Conservation (phyloP, 2,888 invertebrate species). For the Hyppa rectilinea region DNA sequence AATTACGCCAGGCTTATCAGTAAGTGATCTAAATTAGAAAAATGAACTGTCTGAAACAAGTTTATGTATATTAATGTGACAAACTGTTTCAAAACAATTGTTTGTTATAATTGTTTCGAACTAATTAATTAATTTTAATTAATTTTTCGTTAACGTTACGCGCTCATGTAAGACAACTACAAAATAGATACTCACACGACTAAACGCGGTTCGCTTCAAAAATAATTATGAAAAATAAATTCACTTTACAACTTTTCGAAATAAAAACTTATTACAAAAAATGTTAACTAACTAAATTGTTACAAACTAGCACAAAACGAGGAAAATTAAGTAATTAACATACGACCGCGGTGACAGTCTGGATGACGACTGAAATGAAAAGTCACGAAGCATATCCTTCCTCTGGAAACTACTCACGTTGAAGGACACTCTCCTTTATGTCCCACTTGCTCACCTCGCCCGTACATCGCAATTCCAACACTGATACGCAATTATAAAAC, state of each 20-base stretch:
- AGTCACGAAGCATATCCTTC: constrained; percentile 82
- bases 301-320: constrained; percentile 57
- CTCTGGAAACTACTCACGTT: constrained; percentile 75
- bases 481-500: constrained; percentile 58
- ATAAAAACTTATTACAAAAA: constrained; percentile 19
- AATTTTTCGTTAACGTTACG: constrained; percentile 4
- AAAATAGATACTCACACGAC: constrained; percentile 58
- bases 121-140: constrained; percentile 10
- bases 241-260: constrained; percentile 22
- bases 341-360: constrained; percentile 72
- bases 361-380: constrained; percentile 84
- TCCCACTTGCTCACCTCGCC: constrained; percentile 86
- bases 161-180: constrained; percentile 1
- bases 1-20: constrained; percentile 45
- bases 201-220: constrained; percentile 1
- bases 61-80: constrained; percentile 39
- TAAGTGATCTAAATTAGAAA: constrained; percentile 37
- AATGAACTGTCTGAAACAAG: constrained; percentile 29
- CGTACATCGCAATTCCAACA: constrained; percentile 49
- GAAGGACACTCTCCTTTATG: constrained; percentile 88
- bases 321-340: constrained; percentile 71
- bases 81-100: constrained; percentile 44
- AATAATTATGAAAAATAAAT: constrained; percentile 12
- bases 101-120: constrained; percentile 21
- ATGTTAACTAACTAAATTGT: constrained; percentile 35